phyloP scores from a whole-genome alignment of 2,888 invertebrate species.

The Andricus quercusramuli region DNA sequence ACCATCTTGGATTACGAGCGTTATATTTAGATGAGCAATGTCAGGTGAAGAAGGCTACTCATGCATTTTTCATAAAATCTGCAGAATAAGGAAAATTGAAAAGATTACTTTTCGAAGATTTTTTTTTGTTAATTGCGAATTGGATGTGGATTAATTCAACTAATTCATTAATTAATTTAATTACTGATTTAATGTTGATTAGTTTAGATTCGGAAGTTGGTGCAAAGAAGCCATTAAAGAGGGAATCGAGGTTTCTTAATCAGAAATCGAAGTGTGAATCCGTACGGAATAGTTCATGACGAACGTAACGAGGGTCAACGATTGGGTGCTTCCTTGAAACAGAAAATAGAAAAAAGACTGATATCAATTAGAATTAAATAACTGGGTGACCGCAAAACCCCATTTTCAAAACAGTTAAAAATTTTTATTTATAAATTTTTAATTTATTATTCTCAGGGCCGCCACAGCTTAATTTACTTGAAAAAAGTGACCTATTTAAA shows the following conservation, averaged over 20 bases:
- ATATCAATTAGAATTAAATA: too few species aligned
- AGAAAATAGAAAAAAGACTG: background rate
- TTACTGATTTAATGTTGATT: background rate
- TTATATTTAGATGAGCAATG: conserved; percentile 11
- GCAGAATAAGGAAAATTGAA: background rate
- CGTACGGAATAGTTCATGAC: conserved; percentile 41
- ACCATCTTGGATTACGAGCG: background rate
- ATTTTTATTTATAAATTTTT: too few species aligned
- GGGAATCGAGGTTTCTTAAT: conserved; percentile 39
- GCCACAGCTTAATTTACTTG: too few species aligned
- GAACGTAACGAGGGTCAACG: conserved; percentile 34
- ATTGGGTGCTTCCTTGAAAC: conserved; percentile 42
- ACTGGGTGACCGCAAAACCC: too few species aligned
- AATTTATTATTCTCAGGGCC: too few species aligned
- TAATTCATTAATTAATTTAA: too few species aligned
- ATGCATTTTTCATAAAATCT: background rate
- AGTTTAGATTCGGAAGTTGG: conserved; percentile 8
- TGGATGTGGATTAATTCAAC: background rate
- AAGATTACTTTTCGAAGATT: background rate
- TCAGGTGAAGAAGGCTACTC: background rate
- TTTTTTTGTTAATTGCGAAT: background rate
- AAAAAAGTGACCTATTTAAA: too few species aligned
- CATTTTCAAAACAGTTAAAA: too few species aligned
- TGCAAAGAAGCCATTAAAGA: conserved; percentile 30
- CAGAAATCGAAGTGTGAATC: conserved; percentile 42